These are phyloP conservation scores for Conops quadrifasciatus DNA, from an alignment of 2,888 invertebrate genomes.

Conservation along the genomic window DNA sequence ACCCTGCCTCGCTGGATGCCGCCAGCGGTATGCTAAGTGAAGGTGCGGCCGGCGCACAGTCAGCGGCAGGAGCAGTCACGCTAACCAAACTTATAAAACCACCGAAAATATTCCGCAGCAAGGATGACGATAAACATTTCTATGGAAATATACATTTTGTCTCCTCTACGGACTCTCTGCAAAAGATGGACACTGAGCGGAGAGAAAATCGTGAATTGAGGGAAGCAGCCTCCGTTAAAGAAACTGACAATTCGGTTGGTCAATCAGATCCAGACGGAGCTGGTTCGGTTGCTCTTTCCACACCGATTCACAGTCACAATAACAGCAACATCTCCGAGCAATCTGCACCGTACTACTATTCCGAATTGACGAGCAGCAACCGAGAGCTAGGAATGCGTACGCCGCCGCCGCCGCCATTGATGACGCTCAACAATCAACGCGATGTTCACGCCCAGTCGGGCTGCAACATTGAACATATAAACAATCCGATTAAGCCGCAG, in stretches of 20 bases:
- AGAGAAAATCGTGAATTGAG: slow-evolving; percentile 43
- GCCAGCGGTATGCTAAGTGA: slow-evolving; percentile 49
- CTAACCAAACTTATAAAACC: slow-evolving; percentile 62
- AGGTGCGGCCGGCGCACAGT: slow-evolving; percentile 34
- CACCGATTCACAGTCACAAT: slow-evolving; percentile 71
- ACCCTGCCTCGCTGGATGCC: slow-evolving; percentile 34
- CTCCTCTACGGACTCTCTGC: slow-evolving; percentile 63
- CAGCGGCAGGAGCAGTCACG: slow-evolving; percentile 48
- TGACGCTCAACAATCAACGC: slow-evolving; percentile 75
- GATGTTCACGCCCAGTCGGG: slow-evolving; percentile 66
- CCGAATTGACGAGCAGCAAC: slow-evolving; percentile 67
- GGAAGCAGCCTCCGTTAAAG: slow-evolving; percentile 47
- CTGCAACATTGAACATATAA: slow-evolving; percentile 56
- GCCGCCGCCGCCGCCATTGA: slow-evolving; percentile 35
- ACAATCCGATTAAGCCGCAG: slow-evolving; percentile 68
- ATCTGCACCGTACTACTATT: slow-evolving; percentile 86
- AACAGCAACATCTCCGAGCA: slow-evolving; percentile 72
- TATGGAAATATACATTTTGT: slow-evolving; percentile 64
- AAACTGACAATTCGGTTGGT: slow-evolving; percentile 42
- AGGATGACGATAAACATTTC: slow-evolving; percentile 61
- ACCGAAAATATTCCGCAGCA: slow-evolving; percentile 62
- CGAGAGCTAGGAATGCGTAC: slow-evolving; percentile 46
- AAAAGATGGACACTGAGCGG: slow-evolving; percentile 49
- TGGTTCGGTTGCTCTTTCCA: slow-evolving; percentile 44
- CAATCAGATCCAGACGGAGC: slow-evolving; percentile 39